Evolutionary conservation across 2,888 invertebrate genomes (phyloP).

Genomic region (Acanthopleura granulata): DNA sequence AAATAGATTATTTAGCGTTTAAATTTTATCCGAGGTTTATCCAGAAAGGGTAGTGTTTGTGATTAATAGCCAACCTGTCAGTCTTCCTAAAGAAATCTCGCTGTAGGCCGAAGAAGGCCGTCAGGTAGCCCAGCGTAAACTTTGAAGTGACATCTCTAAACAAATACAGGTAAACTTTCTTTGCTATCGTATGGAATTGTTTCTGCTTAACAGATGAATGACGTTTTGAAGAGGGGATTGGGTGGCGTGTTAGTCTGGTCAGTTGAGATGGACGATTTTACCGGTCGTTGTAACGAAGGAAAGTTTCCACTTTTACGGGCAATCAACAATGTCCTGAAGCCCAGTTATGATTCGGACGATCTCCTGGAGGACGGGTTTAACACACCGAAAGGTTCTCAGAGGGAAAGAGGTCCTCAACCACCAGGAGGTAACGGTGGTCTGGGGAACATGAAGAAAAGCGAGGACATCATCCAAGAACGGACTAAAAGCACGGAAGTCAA

Average conservation of each 20-base stretch:
- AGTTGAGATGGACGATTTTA: conserved; percentile 95
- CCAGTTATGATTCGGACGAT: conserved; percentile 14
- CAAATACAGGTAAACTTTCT: no score
- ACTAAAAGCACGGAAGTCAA: neutral
- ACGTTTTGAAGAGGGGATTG: conserved; percentile 37
- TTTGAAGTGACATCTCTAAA: no score
- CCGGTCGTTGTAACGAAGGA: conserved; percentile 87
- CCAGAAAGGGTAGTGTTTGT: no score
- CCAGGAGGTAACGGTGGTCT: neutral
- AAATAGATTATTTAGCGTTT: no score
- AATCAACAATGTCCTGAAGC: conserved; percentile 77
- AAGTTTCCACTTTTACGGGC: conserved; percentile 91
- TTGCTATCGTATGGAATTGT: neutral
- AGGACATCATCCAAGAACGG: neutral
- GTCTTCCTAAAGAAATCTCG: no score
- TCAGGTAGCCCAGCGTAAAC: no score
- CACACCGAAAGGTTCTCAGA: neutral
- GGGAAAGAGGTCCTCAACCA: neutral
- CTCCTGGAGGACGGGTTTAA: neutral
- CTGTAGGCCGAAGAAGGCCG: no score
- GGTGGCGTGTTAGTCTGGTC: conserved; percentile 99
- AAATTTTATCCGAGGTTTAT: no score
- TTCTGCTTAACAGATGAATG: conserved; percentile 28
- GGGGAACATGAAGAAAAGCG: neutral
- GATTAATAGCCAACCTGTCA: no score